Conservation (phyloP, 53 echinoderm and acorn worm species). For the Apostichopus leukothele region DNA sequence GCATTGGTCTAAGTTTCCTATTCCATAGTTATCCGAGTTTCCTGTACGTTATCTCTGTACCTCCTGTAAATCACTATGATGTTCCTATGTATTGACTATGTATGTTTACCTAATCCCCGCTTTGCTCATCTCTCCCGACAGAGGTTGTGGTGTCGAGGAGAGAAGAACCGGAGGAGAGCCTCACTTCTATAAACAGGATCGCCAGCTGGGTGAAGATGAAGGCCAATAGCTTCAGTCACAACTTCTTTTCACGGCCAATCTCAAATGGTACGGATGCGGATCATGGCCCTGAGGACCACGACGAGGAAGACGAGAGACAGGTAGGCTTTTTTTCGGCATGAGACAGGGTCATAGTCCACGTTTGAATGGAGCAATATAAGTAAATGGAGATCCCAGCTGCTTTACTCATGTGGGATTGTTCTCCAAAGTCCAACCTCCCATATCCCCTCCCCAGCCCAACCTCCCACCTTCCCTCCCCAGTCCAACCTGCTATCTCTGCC, state of each 20-base stretch:
- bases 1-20: too few species aligned
- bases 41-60: too few species aligned
- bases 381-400: too few species aligned
- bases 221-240: slow-evolving; percentile 68
- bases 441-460: too few species aligned
- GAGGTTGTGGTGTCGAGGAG: not conserved
- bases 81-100: not conserved
- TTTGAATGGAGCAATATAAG: too few species aligned
- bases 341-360: too few species aligned
- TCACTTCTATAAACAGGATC: slow-evolving; percentile 56
- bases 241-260: slow-evolving; percentile 69
- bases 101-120: not conserved
- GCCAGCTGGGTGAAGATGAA: slow-evolving; percentile 77
- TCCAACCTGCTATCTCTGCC: too few species aligned
- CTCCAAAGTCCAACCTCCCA: too few species aligned
- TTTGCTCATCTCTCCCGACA: not conserved
- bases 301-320: not conserved
- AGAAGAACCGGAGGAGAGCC: slow-evolving; percentile 6
- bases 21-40: too few species aligned
- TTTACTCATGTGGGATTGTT: too few species aligned
- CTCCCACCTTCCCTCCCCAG: too few species aligned
- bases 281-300: not conserved
- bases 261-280: slow-evolving; percentile 20
- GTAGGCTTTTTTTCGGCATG: too few species aligned
- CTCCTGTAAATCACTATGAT: not conserved